phyloP scores from a whole-genome alignment of 2,888 invertebrate species.

The Halocaridina rubra region DNA sequence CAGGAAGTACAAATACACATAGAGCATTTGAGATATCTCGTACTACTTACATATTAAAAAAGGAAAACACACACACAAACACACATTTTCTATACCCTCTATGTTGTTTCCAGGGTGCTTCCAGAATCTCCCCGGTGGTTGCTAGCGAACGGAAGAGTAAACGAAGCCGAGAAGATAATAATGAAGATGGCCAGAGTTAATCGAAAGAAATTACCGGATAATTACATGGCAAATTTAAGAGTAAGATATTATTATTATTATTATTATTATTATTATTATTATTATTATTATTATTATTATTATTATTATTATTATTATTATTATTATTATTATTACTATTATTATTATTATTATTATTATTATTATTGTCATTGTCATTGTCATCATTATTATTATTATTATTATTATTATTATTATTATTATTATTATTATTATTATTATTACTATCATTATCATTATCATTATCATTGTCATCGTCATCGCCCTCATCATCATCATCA shows the following conservation, averaged over 20 bases:
- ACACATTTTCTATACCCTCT: background rate
- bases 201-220: constrained; percentile 72
- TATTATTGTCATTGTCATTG: no score
- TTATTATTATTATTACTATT: no score
- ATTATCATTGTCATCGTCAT: no score
- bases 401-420: no score
- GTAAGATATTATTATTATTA: constrained; percentile 64
- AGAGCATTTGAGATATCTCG: no score
- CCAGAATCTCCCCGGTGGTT: constrained; percentile 70
- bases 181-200: constrained; percentile 76
- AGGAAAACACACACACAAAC: background rate
- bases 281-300: background rate
- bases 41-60: background rate
- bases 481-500: no score
- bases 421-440: no score
- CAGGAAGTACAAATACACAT: no score
- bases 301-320: background rate
- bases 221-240: constrained; percentile 73
- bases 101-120: constrained; percentile 50
- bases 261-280: background rate
- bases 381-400: no score
- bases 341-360: no score
- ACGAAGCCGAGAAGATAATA: constrained; percentile 76
- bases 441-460: no score
- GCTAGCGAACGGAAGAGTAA: constrained; percentile 73